Base-by-base conservation (phyloP, 2,113 vertebrate genomes). In the Neoarius graeffei region DNA sequence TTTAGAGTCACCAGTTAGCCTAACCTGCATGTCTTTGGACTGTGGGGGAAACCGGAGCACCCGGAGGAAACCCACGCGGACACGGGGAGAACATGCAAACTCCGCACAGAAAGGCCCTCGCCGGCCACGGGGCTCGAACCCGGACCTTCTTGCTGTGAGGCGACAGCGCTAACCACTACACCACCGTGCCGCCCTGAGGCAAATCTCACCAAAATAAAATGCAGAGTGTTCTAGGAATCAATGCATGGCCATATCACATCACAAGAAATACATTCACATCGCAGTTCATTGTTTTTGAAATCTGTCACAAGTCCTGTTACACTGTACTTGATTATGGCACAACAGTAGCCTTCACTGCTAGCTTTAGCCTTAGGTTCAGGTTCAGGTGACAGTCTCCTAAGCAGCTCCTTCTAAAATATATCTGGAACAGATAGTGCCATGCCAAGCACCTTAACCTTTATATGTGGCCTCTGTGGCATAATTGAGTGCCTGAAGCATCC, bases 401-500 rank as follows among this genome's bases (percentile, higher is more conserved):
- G n/a, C 6, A 30, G 59, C 27, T 35, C 23, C 30, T 30, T 85
- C 35, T 74, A 74, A 81, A 89, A 83, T 69, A 17, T 56, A 76
- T 83, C 50, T 20, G 27, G n/a, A 81, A 81, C 77, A 25, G 48
- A 67, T 71, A 42, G 59, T 86, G 77, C 52, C 56, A 48, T 64
- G 50, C 8, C 81, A 59, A 74, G 15, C 77, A 77, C 56, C 7
- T 0, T 81, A 89, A 92, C 88, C 83, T 93, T 93, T 89, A 88
- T 52, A 60, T 60, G 1, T 87, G 89, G 91, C 87, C 88, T 87
- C 89, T 88, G 82, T 92, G 77, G 66, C 64, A 85, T 67, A 90
- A 89, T 84, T 90, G 88, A 66, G 60, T 90, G 73, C 83, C 85
- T 77, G 89, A 89, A 86, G 86, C 81, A 0, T 27, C 9, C 56